A percentile compares a stretch with the other conserved stretches of the same genome.
These are phyloP conservation scores for Brachionus paranguensis DNA, from an alignment of 1,140 invertebrate genomes.

Conservation along the genomic window DNA sequence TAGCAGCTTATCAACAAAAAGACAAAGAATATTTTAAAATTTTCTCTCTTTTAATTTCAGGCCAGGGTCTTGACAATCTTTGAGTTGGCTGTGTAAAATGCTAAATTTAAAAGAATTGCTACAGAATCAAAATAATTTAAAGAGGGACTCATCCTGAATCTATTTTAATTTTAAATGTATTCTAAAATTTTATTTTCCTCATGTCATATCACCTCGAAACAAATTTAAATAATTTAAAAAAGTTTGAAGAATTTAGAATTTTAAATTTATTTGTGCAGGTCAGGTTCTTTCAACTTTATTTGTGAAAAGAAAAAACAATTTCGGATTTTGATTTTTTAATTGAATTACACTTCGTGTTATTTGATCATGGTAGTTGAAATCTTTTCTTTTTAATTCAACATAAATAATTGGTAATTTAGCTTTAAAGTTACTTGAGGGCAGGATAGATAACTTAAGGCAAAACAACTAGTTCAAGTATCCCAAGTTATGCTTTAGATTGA, in stretches of 20 bases:
- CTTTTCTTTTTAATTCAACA: not conserved
- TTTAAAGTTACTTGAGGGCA: not conserved
- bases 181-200: not conserved
- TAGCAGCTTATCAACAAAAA: not conserved
- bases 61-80: too few species aligned
- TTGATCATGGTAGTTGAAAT: not conserved
- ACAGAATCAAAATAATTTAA: too few species aligned
- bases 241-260: not conserved
- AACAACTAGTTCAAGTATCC: not conserved
- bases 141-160: not conserved
- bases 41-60: too few species aligned
- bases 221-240: not conserved
- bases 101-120: too few species aligned
- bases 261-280: not conserved
- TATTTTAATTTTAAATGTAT: not conserved
- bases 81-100: too few species aligned
- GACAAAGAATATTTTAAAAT: not conserved
- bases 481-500: not conserved
- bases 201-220: not conserved
- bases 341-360: not conserved
- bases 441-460: not conserved
- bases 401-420: not conserved
- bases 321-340: not conserved
- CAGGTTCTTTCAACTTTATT: not conserved
- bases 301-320: not conserved